Conservation (phyloP, 2,797 vertebrate species). For the Thalassophryne amazonica region DNA sequence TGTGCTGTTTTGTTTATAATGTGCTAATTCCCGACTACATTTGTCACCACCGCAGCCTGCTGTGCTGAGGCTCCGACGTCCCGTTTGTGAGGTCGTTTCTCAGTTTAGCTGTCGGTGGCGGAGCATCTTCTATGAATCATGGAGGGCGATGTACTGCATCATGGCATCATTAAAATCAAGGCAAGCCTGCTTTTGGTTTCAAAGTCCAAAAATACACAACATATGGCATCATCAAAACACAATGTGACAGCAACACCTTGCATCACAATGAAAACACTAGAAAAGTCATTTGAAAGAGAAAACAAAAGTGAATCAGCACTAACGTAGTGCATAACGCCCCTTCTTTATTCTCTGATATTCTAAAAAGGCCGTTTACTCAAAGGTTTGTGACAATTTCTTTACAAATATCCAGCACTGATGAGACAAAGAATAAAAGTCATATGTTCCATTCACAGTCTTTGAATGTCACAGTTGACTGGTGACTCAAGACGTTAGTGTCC, state of each 20-base stretch:
- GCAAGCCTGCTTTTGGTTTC: conserved; percentile 66
- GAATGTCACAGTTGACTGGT: conserved; percentile 34
- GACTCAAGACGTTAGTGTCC: conserved; percentile 4
- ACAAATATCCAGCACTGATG: conserved; percentile 52
- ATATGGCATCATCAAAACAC: conserved; percentile 72
- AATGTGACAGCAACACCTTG: conserved; percentile 72
- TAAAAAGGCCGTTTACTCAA: conserved; percentile 67
- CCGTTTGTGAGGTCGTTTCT: not conserved
- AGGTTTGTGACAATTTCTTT: conserved; percentile 44
- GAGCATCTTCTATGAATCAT: not conserved
- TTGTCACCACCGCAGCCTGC: not conserved
- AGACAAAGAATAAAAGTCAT: conserved; percentile 53
- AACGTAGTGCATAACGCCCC: conserved; percentile 93
- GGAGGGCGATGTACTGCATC: conserved; percentile 33
- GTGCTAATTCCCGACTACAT: not conserved
- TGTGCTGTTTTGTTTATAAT: not conserved
- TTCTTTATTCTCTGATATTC: conserved; percentile 72
- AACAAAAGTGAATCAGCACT: conserved; percentile 86
- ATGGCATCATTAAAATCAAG: conserved; percentile 46
- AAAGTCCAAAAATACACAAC: conserved; percentile 62
- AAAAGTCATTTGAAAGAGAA: conserved; percentile 82
- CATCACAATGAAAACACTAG: conserved; percentile 86
- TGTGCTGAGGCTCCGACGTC: not conserved
- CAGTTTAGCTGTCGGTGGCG: not conserved
- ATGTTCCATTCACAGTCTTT: conserved; percentile 42